Percentiles rank a stretch among this genome's conserved stretches.
Conservation (phyloP, 1,140 invertebrate genomes). For the Zaprionus taronus region DNA sequence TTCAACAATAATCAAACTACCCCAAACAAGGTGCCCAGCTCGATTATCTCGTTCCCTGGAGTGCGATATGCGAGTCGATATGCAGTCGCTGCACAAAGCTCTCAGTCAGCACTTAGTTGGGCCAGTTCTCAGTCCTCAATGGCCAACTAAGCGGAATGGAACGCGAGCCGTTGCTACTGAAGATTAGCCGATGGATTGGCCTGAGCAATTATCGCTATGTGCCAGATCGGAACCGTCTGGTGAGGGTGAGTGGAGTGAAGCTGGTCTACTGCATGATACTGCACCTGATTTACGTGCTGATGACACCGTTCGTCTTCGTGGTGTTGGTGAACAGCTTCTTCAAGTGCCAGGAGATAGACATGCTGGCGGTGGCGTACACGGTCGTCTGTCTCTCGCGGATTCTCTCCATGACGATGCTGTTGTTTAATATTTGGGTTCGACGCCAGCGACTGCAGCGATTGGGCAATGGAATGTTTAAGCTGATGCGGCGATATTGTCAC, state of each 20-base stretch:
- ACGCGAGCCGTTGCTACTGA: neutral
- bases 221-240: neutral
- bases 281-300: slow-evolving; percentile 46
- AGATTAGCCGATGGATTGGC: slow-evolving; percentile 46
- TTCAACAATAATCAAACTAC: neutral
- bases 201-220: slow-evolving; percentile 49
- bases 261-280: slow-evolving; percentile 42
- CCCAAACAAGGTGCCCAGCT: no score
- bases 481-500: slow-evolving; percentile 18
- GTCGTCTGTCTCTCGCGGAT: slow-evolving; percentile 36
- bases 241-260: neutral
- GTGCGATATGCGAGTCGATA: slow-evolving; percentile 4
- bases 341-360: slow-evolving; percentile 36
- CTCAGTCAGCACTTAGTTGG: neutral
- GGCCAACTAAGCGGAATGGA: slow-evolving; percentile 5
- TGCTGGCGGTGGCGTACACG: slow-evolving; percentile 46
- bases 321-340: slow-evolving; percentile 38
- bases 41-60: slow-evolving; percentile 1
- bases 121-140: slow-evolving; percentile 13
- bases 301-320: slow-evolving; percentile 32
- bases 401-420: slow-evolving; percentile 15
- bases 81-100: neutral
- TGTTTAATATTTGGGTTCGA: slow-evolving; percentile 39
- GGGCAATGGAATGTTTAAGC: slow-evolving; percentile 34
- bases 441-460: slow-evolving; percentile 21